A percentile compares a stretch with the other conserved stretches of the same genome.
These are phyloP conservation scores for Argyrosomus japonicus DNA, from an alignment of 2,113 vertebrate species.

Conservation along the genomic window DNA sequence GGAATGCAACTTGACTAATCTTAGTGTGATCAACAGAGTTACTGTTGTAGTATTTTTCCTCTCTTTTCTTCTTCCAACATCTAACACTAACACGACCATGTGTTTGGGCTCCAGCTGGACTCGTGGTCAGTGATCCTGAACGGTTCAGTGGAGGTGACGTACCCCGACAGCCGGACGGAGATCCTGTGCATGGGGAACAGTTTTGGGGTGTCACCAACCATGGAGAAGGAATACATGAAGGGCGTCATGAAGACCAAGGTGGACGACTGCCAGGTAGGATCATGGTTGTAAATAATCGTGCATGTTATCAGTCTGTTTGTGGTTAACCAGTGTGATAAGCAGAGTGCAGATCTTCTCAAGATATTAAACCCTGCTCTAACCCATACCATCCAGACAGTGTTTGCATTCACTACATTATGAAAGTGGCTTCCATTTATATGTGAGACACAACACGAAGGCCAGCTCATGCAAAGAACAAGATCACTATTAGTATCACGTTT, in stretches of 20 bases:
- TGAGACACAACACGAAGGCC: constrained; percentile 6
- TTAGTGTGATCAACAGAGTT: neutral
- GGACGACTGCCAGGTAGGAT: constrained; percentile 98
- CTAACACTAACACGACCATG: neutral
- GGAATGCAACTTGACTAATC: constrained; percentile 11
- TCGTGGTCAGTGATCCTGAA: constrained; percentile 99
- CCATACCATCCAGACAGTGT: constrained; percentile 26
- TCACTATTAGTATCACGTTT: constrained; percentile 20
- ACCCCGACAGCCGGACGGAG: constrained; percentile 93
- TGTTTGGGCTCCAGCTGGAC: constrained; percentile 88
- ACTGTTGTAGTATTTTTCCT: neutral
- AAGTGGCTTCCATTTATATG: neutral
- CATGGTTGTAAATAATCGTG: neutral
- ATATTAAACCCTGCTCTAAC: constrained; percentile 25
- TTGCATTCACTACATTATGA: neutral
- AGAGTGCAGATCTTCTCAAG: neutral
- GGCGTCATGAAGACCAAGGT: constrained; percentile 99
- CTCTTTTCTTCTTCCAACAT: neutral
- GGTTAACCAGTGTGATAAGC: constrained; percentile 5
- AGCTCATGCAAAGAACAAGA: constrained; percentile 5
- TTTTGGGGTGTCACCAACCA: constrained; percentile 96
- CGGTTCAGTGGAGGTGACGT: constrained; percentile 96
- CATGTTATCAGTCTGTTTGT: too few relatives aligned
- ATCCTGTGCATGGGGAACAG: constrained; percentile 99
- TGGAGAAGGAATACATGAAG: constrained; percentile 99